A percentile compares a stretch with the other conserved stretches of the same genome.
Evolutionary conservation across 2,797 vertebrate genomes (phyloP).

Genomic region (Sciurus carolinensis): DNA sequence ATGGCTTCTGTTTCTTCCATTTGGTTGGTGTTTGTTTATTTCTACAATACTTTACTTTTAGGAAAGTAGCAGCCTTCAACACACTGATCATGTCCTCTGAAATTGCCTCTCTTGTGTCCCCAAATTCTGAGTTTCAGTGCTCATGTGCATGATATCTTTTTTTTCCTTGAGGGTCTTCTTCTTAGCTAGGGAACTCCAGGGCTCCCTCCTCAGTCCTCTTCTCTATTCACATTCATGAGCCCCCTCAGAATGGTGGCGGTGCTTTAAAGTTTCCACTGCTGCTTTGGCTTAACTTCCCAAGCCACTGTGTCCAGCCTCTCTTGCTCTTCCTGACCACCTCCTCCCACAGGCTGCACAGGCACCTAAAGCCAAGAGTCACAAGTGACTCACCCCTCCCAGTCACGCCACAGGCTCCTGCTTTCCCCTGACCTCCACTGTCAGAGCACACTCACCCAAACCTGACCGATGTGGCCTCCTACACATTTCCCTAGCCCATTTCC

Average conservation of each 20-base stretch:
- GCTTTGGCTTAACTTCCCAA: background rate
- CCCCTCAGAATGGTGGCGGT: background rate
- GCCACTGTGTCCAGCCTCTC: background rate
- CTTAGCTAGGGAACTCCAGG: background rate
- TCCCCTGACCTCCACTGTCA: background rate
- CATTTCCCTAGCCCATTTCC: background rate
- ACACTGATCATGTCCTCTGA: background rate
- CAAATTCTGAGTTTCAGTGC: background rate
- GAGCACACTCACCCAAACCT: background rate
- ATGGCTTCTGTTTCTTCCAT: background rate
- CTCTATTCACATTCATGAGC: background rate
- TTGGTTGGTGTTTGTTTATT: background rate
- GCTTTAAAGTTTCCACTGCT: background rate
- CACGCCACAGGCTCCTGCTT: fast-evolving
- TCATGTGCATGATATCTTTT: background rate
- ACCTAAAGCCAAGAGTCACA: background rate
- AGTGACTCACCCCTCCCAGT: fast-evolving
- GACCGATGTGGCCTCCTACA: background rate
- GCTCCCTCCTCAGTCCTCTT: background rate
- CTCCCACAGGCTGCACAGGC: background rate
- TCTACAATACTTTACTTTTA: background rate
- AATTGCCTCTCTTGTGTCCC: background rate
- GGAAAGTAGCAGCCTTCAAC: background rate
- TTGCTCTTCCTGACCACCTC: background rate
- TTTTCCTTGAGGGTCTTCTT: background rate